Percentiles rank a stretch among this genome's conserved stretches.
Evolutionary conservation across 2,113 vertebrate species (phyloP).

Genomic region (Reinhardtius hippoglossoides): DNA sequence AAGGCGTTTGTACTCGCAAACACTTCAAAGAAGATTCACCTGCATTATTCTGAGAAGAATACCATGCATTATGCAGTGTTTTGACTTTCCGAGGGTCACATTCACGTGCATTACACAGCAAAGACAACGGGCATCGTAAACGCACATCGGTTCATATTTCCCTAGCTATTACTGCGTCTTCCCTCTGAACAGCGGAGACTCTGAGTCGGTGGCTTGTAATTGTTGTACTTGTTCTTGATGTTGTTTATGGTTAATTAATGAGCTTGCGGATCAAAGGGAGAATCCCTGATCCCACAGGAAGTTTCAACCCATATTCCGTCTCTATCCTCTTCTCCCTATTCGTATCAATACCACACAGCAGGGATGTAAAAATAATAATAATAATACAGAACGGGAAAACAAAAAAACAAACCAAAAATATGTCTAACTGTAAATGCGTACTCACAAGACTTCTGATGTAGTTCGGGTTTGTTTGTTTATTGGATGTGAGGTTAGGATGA

Average conservation of each 20-base stretch:
- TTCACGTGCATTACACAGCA: conserved; percentile 36
- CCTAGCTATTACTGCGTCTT: conserved; percentile 22
- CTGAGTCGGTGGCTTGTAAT: conserved; percentile 63
- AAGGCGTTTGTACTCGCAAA: conserved; percentile 2
- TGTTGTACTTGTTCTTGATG: conserved; percentile 72
- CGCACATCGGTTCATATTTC: conserved; percentile 16
- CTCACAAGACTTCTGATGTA: conserved; percentile 13
- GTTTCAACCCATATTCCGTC: conserved; percentile 67
- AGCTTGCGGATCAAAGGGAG: conserved; percentile 70
- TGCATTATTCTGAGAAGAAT: conserved; percentile 34
- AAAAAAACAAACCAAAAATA: neutral
- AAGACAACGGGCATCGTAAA: conserved; percentile 27
- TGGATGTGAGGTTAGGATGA: conserved; percentile 24
- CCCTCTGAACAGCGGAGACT: conserved; percentile 15
- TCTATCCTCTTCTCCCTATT: conserved; percentile 24
- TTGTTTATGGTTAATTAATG: conserved; percentile 77
- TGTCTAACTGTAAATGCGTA: neutral
- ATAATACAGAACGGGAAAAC: conserved; percentile 18
- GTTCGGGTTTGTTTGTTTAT: conserved; percentile 30
- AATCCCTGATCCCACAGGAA: conserved; percentile 65
- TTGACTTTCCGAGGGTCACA: conserved; percentile 25
- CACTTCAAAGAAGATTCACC: conserved; percentile 60
- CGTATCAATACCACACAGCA: conserved; percentile 36
- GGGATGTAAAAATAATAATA: neutral
- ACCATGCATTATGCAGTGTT: conserved; percentile 43